Evolutionary conservation across 2,113 vertebrate species (phyloP).

Genomic region (Pholis gunnellus): DNA sequence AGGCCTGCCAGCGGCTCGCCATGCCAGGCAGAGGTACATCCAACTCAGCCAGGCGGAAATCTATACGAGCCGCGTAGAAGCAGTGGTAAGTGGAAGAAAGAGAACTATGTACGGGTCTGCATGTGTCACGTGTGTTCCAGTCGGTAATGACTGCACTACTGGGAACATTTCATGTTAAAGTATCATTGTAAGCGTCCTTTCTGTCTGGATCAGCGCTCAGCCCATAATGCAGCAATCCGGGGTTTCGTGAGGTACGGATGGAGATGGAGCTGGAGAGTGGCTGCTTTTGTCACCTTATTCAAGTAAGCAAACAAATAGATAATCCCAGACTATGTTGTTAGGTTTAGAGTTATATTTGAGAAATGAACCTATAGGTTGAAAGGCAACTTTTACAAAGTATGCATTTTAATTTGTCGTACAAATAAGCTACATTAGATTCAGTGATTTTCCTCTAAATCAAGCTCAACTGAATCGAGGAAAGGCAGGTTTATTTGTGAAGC

Average conservation of each 20-base stretch:
- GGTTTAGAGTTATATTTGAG: no score
- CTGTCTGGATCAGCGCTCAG: slow-evolving; percentile 83
- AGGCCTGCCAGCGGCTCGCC: slow-evolving; percentile 89
- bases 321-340: no score
- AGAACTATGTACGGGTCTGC: background rate
- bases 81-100: slow-evolving; percentile 84
- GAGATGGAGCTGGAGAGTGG: slow-evolving; percentile 96
- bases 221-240: slow-evolving; percentile 89
- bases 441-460: background rate
- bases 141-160: background rate
- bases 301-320: slow-evolving; percentile 84
- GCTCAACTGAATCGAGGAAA: background rate
- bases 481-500: background rate
- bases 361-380: no score
- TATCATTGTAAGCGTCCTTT: slow-evolving; percentile 1
- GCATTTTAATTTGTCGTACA: background rate
- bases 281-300: slow-evolving; percentile 89
- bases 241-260: slow-evolving; percentile 94
- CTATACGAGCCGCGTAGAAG: slow-evolving; percentile 88
- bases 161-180: no score
- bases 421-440: background rate
- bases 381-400: background rate
- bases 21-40: slow-evolving; percentile 87
- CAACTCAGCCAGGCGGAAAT: slow-evolving; percentile 88
- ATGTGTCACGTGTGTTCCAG: background rate